Base-by-base conservation (phyloP, 1,140 invertebrate species). In the Ruditapes philippinarum region DNA sequence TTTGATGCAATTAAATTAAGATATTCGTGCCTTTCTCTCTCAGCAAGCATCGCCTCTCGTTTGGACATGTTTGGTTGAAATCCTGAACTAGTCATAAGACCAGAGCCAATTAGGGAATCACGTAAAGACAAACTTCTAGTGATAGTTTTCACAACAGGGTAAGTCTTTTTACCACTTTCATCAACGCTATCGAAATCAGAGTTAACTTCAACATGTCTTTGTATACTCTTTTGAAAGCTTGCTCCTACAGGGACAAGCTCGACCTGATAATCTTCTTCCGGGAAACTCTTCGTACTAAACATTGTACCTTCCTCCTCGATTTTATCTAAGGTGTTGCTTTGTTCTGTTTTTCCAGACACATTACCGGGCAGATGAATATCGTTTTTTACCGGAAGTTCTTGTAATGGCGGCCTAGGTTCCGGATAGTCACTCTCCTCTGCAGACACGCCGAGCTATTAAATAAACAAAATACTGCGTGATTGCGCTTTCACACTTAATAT, bases 341-440 rank as follows among this genome's bases (percentile, higher is more conserved):
- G 11, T 42, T 0, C 9, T 42, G 9, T 9, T 28, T 25, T 22
- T 42, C 22, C 73, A 0, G 38, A 28, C 57, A 5, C 28, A 0
- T 25, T 38, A 14, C 25, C 17, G 4, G 65, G 68, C 19, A 51
- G 49, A 45, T 0, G 73, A 28, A 14, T 17, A 1, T 17, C n/a
- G n/a, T 45, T n/a, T 38, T 33, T 36, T 25, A 51, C 42, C 5
- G 60, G 19, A 22, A 31, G 14, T n/a, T 54, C n/a, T 45, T 85
- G 3, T 1, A 19, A 14, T 28, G 65, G 68, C 0, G 65, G 65
- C 36, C 38, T 68, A 7, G 82, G 82, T n/a, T 85, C 68, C 2
- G 82, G 82, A 28, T 85, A 85, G 42, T 74, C 82, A 28, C 38
- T 74, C n/a, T 85, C 82, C 40, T 85, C 82, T 51, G 62, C 49